phyloP scores from a whole-genome alignment of 2,797 vertebrate species.

The Cebuella pygmaea region DNA sequence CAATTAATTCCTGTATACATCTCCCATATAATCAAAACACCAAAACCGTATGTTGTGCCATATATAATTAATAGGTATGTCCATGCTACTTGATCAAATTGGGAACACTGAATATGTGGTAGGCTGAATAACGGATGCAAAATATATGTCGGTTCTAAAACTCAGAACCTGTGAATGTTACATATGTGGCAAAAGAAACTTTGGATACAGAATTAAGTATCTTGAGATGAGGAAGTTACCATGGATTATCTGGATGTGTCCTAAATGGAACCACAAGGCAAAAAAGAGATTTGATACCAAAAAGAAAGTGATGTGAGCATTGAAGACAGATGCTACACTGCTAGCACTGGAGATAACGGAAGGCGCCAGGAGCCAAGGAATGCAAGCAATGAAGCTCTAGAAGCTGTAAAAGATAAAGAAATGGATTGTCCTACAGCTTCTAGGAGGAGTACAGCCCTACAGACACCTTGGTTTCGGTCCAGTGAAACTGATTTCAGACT shows the following conservation, averaged over 20 bases:
- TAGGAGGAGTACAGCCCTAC: background rate
- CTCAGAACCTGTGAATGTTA: background rate
- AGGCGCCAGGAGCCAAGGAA: background rate
- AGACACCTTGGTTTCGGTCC: background rate
- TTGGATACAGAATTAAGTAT: background rate
- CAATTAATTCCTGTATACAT: background rate
- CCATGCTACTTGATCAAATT: background rate
- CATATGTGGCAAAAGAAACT: background rate
- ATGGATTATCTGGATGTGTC: background rate
- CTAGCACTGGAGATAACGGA: background rate
- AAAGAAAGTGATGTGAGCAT: background rate
- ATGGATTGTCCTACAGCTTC: background rate
- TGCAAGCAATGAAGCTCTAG: background rate
- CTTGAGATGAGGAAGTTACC: background rate
- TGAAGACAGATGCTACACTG: background rate
- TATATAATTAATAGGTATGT: background rate
- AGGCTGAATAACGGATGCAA: background rate
- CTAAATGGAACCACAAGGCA: background rate
- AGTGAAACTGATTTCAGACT: background rate
- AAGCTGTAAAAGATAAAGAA: background rate
- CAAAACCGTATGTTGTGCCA: background rate
- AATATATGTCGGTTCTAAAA: background rate
- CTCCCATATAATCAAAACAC: background rate
- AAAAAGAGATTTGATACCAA: background rate
- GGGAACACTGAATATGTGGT: too few relatives aligned